Evolutionary conservation across 2,797 vertebrate species (phyloP).

Genomic region (Octomys mimax): DNA sequence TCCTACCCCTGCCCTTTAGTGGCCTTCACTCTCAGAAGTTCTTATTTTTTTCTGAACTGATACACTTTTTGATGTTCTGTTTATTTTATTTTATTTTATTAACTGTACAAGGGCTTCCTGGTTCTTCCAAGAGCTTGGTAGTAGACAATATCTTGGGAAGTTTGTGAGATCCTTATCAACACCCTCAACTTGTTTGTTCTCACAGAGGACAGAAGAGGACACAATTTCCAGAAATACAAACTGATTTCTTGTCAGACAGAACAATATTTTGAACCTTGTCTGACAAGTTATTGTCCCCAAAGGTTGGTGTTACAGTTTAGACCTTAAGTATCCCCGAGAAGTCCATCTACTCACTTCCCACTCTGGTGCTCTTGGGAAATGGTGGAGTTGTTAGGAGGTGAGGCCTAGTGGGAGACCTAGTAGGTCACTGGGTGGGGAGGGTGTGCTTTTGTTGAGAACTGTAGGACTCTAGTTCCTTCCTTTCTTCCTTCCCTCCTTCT

Average conservation of each 20-base stretch:
- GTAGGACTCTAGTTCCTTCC: too few species aligned
- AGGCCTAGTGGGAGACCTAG: neutral
- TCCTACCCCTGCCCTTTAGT: neutral
- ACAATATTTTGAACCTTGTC: neutral
- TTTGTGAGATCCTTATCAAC: neutral
- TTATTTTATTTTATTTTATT: neutral
- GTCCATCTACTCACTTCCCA: neutral
- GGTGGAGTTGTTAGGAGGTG: neutral
- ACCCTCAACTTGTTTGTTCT: neutral
- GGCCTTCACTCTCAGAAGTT: neutral
- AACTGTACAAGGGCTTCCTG: neutral
- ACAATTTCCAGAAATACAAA: neutral
- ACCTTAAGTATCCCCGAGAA: neutral
- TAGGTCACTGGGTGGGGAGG: neutral
- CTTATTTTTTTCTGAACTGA: neutral
- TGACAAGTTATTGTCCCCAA: neutral
- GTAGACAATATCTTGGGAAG: neutral
- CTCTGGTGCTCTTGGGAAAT: too few species aligned
- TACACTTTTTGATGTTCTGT: neutral
- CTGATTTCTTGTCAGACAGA: neutral
- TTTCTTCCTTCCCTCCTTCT: too few species aligned
- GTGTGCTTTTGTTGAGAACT: neutral
- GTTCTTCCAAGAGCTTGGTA: neutral
- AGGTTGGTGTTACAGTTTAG: neutral
- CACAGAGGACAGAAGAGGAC: neutral